Conservation (phyloP, 2,888 invertebrate species). For the Glaucopsyche alexis region DNA sequence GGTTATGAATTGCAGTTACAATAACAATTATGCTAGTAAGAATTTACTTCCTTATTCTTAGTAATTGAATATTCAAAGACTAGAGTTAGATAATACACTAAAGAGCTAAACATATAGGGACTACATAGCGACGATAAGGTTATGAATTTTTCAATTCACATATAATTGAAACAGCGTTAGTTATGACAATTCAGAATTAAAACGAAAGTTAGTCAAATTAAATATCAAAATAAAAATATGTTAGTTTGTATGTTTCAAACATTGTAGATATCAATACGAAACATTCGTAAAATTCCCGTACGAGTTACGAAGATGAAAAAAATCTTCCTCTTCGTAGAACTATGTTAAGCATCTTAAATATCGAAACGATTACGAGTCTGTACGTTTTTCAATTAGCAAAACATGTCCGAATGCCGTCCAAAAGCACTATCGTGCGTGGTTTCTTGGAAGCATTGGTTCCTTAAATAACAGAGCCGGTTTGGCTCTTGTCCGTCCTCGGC, state of each 20-base stretch:
- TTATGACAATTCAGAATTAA: too few relatives aligned
- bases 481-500: slow-evolving; percentile 66
- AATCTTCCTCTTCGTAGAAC: not conserved
- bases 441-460: slow-evolving; percentile 63
- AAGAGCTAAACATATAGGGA: too few relatives aligned
- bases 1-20: not conserved
- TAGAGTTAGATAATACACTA: not conserved
- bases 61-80: not conserved
- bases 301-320: too few relatives aligned
- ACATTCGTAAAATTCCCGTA: too few relatives aligned
- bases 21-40: not conserved
- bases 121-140: too few relatives aligned
- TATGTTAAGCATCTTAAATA: not conserved
- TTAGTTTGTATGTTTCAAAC: too few relatives aligned
- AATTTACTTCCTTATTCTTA: slow-evolving; percentile 18
- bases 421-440: slow-evolving; percentile 67
- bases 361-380: not conserved
- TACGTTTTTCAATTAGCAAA: slow-evolving; percentile 12
- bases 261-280: too few relatives aligned
- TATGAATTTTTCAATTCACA: too few relatives aligned
- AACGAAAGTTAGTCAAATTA: too few relatives aligned
- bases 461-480: slow-evolving; percentile 63
- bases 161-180: too few relatives aligned
- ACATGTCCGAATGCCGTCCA: not conserved
- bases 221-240: too few relatives aligned